phyloP scores from a whole-genome alignment of 2,113 vertebrate genomes.

The Cavia porcellus region DNA sequence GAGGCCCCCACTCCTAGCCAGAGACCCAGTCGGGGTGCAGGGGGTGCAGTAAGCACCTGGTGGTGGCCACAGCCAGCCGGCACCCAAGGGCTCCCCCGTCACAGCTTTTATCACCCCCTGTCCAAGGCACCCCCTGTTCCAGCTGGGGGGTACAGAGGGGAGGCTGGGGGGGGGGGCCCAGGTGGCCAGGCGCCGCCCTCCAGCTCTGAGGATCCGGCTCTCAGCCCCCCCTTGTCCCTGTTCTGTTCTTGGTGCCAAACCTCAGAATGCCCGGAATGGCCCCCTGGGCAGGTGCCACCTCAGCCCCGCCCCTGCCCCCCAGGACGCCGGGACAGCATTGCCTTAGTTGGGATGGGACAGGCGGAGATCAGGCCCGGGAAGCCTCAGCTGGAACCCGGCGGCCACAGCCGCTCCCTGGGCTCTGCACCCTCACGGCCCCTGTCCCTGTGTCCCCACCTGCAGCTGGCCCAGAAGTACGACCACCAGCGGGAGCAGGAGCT shows the following conservation, averaged over 20 bases:
- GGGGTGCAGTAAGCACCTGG: background rate
- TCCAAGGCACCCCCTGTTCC: background rate
- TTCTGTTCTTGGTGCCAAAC: constrained; percentile 78
- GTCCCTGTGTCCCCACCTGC: background rate
- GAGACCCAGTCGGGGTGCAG: background rate
- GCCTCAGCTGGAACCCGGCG: background rate
- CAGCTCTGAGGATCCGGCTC: background rate
- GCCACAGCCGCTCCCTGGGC: background rate
- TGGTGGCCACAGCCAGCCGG: background rate
- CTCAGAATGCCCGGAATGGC: constrained; percentile 83
- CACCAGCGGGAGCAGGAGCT: constrained; percentile 94
- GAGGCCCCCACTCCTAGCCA: background rate
- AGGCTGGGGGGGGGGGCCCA: constrained; percentile 61
- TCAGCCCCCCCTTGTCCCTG: background rate
- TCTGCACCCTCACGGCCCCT: background rate
- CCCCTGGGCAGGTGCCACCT: constrained; percentile 74
- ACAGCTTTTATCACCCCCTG: background rate
- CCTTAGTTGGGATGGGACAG: constrained; percentile 79
- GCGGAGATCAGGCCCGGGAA: background rate
- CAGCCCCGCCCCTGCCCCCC: background rate
- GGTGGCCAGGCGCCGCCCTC: background rate
- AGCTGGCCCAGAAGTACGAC: constrained; percentile 97
- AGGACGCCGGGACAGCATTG: constrained; percentile 38
- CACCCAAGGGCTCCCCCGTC: background rate
- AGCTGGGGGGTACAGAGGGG: background rate